A percentile compares a stretch with the other conserved stretches of the same genome.
Conservation (phyloP, 2,113 vertebrate species). For the Macaca fascicularis region DNA sequence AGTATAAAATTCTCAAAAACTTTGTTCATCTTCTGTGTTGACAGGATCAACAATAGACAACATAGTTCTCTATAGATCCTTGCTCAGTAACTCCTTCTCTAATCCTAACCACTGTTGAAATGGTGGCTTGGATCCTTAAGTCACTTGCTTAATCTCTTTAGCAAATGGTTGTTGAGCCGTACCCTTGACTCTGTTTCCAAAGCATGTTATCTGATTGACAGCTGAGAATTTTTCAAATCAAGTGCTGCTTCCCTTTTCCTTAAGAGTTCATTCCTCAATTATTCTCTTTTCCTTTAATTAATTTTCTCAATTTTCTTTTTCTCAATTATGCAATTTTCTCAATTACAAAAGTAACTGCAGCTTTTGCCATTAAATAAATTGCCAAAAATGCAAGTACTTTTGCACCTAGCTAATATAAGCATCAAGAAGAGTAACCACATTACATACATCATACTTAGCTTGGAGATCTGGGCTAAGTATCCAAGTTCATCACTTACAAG, state of each 20-base stretch:
- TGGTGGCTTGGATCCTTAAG: background rate
- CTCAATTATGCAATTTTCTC: background rate
- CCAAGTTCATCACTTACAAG: background rate
- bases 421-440: background rate
- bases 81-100: background rate
- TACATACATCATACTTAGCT: background rate
- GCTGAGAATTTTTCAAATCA: background rate
- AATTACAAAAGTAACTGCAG: background rate
- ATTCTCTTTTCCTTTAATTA: background rate
- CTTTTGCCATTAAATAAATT: too few relatives aligned
- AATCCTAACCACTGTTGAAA: background rate
- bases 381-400: too few relatives aligned
- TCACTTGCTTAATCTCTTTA: background rate
- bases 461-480: background rate
- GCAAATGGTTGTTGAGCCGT: background rate
- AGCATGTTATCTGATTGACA: background rate
- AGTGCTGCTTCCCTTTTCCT: background rate
- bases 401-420: background rate
- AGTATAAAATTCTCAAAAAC: background rate
- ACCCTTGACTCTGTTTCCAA: background rate
- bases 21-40: background rate
- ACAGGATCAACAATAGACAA: background rate
- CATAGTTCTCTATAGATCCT: background rate
- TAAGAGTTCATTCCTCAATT: background rate
- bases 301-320: background rate